Percentiles rank a stretch among this genome's conserved stretches.
Evolutionary conservation across 2,888 invertebrate species (phyloP).

Genomic region (Athripsodes cinereus): DNA sequence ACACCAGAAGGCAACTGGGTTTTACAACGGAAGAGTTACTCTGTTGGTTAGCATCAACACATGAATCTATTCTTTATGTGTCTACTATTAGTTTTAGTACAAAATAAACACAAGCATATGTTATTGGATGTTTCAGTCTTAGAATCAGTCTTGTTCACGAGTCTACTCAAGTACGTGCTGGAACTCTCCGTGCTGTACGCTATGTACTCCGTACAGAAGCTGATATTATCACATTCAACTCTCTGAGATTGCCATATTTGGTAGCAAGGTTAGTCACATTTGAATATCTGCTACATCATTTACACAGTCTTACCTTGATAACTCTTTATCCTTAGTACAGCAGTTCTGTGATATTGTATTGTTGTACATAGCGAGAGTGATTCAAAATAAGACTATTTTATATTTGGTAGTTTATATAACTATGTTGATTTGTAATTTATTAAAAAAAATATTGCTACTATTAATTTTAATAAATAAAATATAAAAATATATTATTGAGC

Average conservation of each 20-base stretch:
- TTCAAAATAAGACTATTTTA: no score
- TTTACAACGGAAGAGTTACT: constrained; percentile 76
- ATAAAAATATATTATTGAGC: no score
- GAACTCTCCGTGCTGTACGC: constrained; percentile 78
- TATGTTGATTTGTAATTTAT: no score
- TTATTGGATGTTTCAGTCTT: constrained; percentile 55
- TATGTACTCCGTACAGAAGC: constrained; percentile 73
- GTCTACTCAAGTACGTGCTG: constrained; percentile 84
- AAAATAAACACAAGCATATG: not conserved
- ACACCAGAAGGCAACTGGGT: constrained; percentile 57
- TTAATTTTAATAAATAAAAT: no score
- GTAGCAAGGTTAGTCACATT: constrained; percentile 57
- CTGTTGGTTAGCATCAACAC: constrained; percentile 57
- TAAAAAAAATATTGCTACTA: no score
- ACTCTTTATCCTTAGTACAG: no score
- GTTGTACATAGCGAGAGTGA: no score
- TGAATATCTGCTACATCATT: no score
- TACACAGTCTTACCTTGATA: no score
- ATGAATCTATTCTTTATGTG: not conserved
- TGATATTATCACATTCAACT: constrained; percentile 73
- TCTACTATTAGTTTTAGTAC: not conserved
- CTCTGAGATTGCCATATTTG: constrained; percentile 76
- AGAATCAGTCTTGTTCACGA: constrained; percentile 80
- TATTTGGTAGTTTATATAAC: no score
- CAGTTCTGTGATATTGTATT: no score